Evolutionary conservation across 2,797 vertebrate genomes (phyloP), one percentile per base, ranked within the genome.

Genomic region (Takifugu ocellatus): DNA sequence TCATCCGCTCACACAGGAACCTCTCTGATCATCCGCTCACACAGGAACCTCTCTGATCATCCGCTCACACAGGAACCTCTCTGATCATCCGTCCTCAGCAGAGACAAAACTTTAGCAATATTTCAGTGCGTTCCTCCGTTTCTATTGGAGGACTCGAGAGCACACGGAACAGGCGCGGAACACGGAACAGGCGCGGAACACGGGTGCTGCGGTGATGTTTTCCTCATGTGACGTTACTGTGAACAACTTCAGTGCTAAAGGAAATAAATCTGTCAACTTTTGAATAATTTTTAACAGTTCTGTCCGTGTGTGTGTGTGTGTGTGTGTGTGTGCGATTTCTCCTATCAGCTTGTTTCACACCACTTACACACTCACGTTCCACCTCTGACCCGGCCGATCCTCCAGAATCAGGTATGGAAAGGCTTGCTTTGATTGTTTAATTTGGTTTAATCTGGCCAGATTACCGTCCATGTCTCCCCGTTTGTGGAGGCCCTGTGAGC

Each of bases 181-280:
- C 75, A 70, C 65, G 67, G 63, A 82, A 67, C 72, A 82, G 89
- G 93, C 91, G 90, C 91, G 91, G 91, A 92, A 84, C 82, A 90
- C 81, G 77, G 71, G 86, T 91, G 91, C 44, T 21, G 17, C 44
- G 44, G 16, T 46, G 79, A 91, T 93, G 94, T 95, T 92, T 21
- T 91, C 90, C 90, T 92, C 93, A 90, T 91, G 93, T 95, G 93
- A 90, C 89, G 92, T 93, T 93, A 94, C 95, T 96, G 94, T 96
- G 96, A 96, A 93, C 92, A 90, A 93, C 92, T 92, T 93, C 91
- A 93, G 90, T 94, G 94, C 94, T 91, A 87, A 93, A 94, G 84
- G 90, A 92, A 95, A 96, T 96, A 96, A 96, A 97, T 90, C 93
- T 92, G 36, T 39, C 36, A 39, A 14, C 36, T 39, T 39, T 39